These are phyloP conservation scores for Mus spicilegus DNA, from an alignment of 2,113 vertebrate genomes.

Conservation along the genomic window DNA sequence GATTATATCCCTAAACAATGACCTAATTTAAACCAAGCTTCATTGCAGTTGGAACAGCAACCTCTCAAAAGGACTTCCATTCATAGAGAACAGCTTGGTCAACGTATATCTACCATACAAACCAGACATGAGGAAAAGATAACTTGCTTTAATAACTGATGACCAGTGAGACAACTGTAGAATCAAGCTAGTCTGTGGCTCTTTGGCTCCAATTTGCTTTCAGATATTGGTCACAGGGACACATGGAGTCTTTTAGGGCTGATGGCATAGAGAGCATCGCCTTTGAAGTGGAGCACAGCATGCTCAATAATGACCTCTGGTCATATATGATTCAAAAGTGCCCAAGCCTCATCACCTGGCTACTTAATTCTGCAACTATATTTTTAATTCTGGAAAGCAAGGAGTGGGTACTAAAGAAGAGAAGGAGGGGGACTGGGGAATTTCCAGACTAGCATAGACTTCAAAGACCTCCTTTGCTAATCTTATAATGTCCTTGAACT, in stretches of 20 bases:
- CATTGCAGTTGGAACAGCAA: not conserved
- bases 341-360: conserved; percentile 1
- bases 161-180: not conserved
- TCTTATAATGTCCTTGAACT: conserved; percentile 77
- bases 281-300: not conserved
- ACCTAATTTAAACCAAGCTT: conserved; percentile 44
- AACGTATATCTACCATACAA: not conserved
- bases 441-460: conserved; percentile 69
- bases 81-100: not conserved
- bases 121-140: conserved; percentile 20
- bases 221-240: not conserved
- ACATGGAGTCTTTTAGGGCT: not conserved
- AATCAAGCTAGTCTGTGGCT: not conserved
- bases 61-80: not conserved
- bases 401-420: not conserved
- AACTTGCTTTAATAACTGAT: conserved; percentile 12
- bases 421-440: conserved; percentile 39
- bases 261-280: not conserved
- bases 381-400: conserved; percentile 50
- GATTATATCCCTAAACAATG: not conserved
- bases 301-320: not conserved
- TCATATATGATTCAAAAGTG: not conserved
- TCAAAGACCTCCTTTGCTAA: conserved; percentile 78
- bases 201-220: not conserved
- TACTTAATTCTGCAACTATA: not conserved